Percentiles rank a stretch among this genome's conserved stretches.
These are phyloP conservation scores for Hemicrepidius hirtus DNA, from an alignment of 2,888 invertebrate genomes.

Conservation along the genomic window DNA sequence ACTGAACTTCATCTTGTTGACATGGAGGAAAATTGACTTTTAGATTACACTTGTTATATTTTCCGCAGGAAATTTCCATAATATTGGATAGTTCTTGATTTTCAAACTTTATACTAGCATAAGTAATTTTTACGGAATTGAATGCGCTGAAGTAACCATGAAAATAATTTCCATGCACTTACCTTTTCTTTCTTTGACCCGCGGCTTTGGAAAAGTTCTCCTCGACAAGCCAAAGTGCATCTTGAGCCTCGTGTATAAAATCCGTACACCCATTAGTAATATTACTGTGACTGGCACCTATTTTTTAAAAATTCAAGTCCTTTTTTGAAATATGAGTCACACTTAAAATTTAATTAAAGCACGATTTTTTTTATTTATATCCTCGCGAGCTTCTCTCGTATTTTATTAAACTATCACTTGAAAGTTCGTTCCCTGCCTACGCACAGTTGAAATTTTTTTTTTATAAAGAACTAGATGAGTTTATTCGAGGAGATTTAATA, in stretches of 20 bases:
- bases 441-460: background rate
- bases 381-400: slow-evolving; percentile 27
- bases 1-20: background rate
- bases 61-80: no score
- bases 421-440: background rate
- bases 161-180: slow-evolving; percentile 60
- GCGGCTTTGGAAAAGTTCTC: slow-evolving; percentile 73
- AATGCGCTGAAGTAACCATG: no score
- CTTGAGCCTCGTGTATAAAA: slow-evolving; percentile 66
- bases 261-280: slow-evolving; percentile 60
- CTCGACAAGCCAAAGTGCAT: slow-evolving; percentile 71
- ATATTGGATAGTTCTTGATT: no score
- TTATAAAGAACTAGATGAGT: slow-evolving; percentile 31
- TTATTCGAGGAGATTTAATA: slow-evolving; percentile 58
- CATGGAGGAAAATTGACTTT: no score
- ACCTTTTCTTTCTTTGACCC: slow-evolving; percentile 76
- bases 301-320: slow-evolving; percentile 68
- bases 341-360: background rate
- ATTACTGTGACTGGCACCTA: slow-evolving; percentile 76
- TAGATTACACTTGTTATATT: no score
- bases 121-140: no score
- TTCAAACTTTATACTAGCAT: no score
- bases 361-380: no score
- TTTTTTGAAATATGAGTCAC: background rate
- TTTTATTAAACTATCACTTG: slow-evolving; percentile 22